Evolutionary conservation across 2,888 invertebrate species (phyloP).

Genomic region (Trichogramma evanescens): DNA sequence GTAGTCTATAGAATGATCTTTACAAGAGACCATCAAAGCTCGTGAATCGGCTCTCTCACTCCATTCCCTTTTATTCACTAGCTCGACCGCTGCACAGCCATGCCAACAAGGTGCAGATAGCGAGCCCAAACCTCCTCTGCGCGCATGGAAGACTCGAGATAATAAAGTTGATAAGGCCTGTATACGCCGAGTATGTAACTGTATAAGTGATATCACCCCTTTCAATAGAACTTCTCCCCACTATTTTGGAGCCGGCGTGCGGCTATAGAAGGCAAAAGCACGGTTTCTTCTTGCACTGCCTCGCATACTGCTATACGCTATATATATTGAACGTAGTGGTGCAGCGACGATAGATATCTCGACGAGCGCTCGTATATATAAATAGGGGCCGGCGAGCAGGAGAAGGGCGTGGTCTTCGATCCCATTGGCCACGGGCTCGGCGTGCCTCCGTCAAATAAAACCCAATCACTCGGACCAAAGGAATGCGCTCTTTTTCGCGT

Average conservation of each 20-base stretch:
- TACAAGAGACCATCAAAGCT: conserved; percentile 23
- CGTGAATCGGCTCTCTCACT: conserved; percentile 12
- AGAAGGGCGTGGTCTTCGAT: neutral
- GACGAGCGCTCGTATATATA: no score
- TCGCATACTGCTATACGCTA: neutral
- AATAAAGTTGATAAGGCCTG: conserved; percentile 46
- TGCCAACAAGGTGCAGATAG: neutral
- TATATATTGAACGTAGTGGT: neutral
- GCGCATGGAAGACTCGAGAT: conserved; percentile 34
- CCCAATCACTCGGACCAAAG: conserved; percentile 46
- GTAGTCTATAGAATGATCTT: no score
- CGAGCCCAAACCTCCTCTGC: neutral
- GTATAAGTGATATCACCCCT: conserved; percentile 25
- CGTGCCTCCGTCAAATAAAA: conserved; percentile 45
- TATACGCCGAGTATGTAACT: conserved; percentile 32
- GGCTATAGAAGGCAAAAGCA: neutral
- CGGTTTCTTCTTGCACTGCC: neutral
- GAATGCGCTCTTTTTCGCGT: conserved; percentile 32
- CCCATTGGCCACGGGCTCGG: conserved; percentile 36
- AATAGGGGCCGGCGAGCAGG: no score
- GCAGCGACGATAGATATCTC: no score
- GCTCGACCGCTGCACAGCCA: neutral
- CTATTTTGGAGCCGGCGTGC: neutral
- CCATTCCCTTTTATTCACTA: conserved; percentile 13
- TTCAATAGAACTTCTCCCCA: neutral